Evolutionary conservation across 2,797 vertebrate species (phyloP), one percentile per base, ranked within the genome.

Genomic region (Acipenser oxyrinchus): DNA sequence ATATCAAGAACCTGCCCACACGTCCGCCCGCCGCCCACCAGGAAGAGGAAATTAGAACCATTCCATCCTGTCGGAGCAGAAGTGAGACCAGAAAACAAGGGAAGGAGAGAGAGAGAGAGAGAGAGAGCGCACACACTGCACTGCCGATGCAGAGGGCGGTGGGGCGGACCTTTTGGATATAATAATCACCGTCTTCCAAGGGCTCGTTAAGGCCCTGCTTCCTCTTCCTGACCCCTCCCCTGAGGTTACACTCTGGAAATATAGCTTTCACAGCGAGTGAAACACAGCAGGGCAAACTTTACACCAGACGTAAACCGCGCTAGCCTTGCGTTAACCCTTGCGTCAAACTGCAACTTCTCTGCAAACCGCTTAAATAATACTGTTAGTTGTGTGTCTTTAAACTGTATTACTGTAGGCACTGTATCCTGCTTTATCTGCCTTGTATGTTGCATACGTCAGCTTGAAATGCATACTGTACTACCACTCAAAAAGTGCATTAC

Each of bases 11-110:
- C 75, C 73, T 90, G 90, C 95, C 93, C 91, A 95, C 94, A 88
- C 90, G 84, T 92, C 93, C 90, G 83, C 87, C 85, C 79, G 80
- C 92, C 95, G 87, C 94, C 94, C 95, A 96, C 93, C 92, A 95
- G 93, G 91, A 94, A 94, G 88, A 90, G 92, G 93, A 95, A 95
- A 95, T 92, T 77, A 89, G 91, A 95, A 86, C 90, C 94, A 93
- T 91, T 91, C 89, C 89, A 88, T 94, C 91, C 87, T 86, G 86
- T 84, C 70, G 76, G 23, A 37, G 23, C 78, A 87, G 80, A 78
- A 74, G 75, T 73, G 75, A 83, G 82, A 74, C 55, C 79, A 75
- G 88, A 81, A 75, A 7, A 1, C 6, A 65, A 62, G 53, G 49
- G 60, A 64, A 23, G 23, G 62, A 65, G 65, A 65, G 65, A 53